These are phyloP conservation scores for Apocheima hispidaria DNA, from an alignment of 2,888 invertebrate species.

Conservation along the genomic window DNA sequence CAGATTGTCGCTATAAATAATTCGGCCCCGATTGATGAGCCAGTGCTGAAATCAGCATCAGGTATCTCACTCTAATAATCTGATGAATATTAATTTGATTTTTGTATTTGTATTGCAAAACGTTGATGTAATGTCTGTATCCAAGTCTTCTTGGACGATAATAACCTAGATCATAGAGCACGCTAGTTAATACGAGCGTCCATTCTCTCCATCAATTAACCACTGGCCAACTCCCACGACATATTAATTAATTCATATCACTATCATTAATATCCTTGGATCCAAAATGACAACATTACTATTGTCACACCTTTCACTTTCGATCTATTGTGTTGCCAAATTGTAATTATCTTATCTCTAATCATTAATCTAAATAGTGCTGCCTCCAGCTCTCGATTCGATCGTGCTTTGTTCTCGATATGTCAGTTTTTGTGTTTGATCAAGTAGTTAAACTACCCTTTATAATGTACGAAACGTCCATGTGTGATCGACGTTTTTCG, in stretches of 20 bases:
- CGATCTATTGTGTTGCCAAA: conserved; percentile 36
- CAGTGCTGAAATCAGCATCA: too few species aligned
- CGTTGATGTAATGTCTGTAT: background rate
- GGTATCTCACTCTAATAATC: too few species aligned
- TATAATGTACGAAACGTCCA: conserved; percentile 11
- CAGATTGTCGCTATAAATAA: background rate
- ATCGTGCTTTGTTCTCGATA: conserved; percentile 25
- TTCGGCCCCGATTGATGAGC: too few species aligned
- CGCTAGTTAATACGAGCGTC: conserved; percentile 17
- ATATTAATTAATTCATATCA: conserved; percentile 17
- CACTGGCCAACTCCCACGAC: conserved; percentile 26
- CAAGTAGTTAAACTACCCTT: conserved; percentile 18
- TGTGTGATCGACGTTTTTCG: conserved; percentile 20
- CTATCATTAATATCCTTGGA: conserved; percentile 32
- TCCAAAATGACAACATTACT: conserved; percentile 29
- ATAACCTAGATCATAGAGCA: conserved; percentile 21
- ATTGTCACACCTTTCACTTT: conserved; percentile 40
- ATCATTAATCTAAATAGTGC: conserved; percentile 35
- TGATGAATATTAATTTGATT: too few species aligned
- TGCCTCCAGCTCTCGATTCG: conserved; percentile 14
- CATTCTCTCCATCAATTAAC: conserved; percentile 22
- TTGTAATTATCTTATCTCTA: conserved; percentile 36
- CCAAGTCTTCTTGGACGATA: background rate
- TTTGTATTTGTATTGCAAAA: too few species aligned
- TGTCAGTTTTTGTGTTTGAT: conserved; percentile 29